These are phyloP conservation scores for Andricus grossulariae DNA, from an alignment of 1,140 invertebrate genomes.

Conservation along the genomic window DNA sequence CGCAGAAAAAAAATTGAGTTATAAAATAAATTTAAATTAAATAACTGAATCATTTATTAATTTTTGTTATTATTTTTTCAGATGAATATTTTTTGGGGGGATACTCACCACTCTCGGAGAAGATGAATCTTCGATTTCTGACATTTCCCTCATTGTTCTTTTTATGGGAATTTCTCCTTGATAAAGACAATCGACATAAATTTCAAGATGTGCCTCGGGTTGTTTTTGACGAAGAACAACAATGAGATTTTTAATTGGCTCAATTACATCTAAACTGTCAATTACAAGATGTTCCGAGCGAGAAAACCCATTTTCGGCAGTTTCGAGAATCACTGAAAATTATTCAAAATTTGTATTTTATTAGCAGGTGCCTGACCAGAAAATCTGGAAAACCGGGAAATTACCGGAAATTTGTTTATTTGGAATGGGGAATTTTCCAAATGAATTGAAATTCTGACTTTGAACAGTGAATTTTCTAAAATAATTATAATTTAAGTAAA, in stretches of 20 bases:
- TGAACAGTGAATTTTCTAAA: too few species aligned
- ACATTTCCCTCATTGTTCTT: slow-evolving; percentile 75
- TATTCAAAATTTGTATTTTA: slow-evolving; percentile 19
- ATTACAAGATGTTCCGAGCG: slow-evolving; percentile 76
- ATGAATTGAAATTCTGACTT: too few species aligned
- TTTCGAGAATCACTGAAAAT: slow-evolving; percentile 79
- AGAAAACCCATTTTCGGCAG: slow-evolving; percentile 72
- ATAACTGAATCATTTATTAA: too few species aligned
- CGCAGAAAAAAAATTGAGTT: too few species aligned
- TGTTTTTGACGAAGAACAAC: slow-evolving; percentile 77
- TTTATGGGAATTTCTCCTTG: slow-evolving; percentile 76
- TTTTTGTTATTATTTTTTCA: too few species aligned
- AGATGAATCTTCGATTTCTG: slow-evolving; percentile 39
- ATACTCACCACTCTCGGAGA: slow-evolving; percentile 62
- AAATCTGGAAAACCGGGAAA: too few species aligned
- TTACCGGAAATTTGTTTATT: too few species aligned
- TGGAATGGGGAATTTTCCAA: too few species aligned
- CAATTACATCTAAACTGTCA: slow-evolving; percentile 73
- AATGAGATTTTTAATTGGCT: slow-evolving; percentile 75
- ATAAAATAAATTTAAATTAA: too few species aligned
- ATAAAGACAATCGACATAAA: slow-evolving; percentile 79
- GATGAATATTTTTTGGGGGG: background rate
- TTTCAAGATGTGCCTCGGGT: slow-evolving; percentile 74
- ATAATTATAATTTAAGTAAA: too few species aligned
- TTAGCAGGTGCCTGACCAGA: background rate